Conservation (phyloP, 2,888 invertebrate species). For the Penaeus monodon region DNA sequence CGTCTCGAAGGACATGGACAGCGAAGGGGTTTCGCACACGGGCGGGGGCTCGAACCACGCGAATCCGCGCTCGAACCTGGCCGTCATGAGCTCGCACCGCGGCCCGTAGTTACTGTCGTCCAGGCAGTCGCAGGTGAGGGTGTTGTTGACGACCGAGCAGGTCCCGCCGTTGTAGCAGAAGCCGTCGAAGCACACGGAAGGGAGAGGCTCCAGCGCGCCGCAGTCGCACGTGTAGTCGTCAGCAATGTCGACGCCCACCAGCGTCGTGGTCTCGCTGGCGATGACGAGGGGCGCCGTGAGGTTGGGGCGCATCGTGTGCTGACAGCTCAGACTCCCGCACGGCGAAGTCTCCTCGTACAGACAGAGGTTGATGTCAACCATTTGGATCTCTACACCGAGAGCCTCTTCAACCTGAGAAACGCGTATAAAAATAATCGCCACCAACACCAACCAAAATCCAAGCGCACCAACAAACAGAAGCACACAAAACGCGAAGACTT, state of each 20-base stretch:
- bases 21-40: conserved; percentile 55
- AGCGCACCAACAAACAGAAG: too few relatives aligned
- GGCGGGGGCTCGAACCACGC: conserved; percentile 58
- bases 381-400: conserved; percentile 42
- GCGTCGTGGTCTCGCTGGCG: conserved; percentile 40
- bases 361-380: conserved; percentile 59
- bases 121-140: conserved; percentile 41
- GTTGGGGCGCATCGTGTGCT: conserved; percentile 51
- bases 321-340: conserved; percentile 48
- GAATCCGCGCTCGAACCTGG: conserved; percentile 52
- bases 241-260: conserved; percentile 57
- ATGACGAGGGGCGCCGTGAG: conserved; percentile 52
- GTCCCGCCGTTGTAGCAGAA: conserved; percentile 59
- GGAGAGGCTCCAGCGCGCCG: conserved; percentile 37
- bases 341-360: conserved; percentile 58
- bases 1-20: conserved; percentile 53
- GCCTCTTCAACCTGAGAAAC: conserved; percentile 39
- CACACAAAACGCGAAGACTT: too few relatives aligned
- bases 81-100: conserved; percentile 58
- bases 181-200: conserved; percentile 16
- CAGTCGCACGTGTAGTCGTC: conserved; percentile 60
- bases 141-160: conserved; percentile 39
- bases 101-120: conserved; percentile 60
- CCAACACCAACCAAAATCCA: too few relatives aligned
- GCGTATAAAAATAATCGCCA: too few relatives aligned